phyloP scores from a whole-genome alignment of 2,888 invertebrate species.

The Digitonthophagus gazella region DNA sequence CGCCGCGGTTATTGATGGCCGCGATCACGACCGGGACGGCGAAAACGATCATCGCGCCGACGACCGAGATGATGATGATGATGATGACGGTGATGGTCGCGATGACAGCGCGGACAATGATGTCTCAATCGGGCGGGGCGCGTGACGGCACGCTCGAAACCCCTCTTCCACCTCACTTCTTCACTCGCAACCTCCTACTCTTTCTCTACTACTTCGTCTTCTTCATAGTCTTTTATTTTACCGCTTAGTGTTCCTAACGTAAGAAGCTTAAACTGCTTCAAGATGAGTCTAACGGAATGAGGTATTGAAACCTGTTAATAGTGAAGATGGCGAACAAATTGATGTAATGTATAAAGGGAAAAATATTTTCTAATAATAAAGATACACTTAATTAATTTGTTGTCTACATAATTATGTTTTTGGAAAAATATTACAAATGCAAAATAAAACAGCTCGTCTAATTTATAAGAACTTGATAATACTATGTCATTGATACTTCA shows the following conservation, averaged over 20 bases:
- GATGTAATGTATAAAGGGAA: too few species aligned
- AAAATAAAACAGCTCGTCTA: too few species aligned
- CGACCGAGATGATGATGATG: slow-evolving; percentile 20
- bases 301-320: too few species aligned
- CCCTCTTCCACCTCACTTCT: background rate
- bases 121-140: slow-evolving; percentile 24
- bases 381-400: too few species aligned
- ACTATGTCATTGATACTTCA: too few species aligned
- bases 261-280: background rate
- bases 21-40: slow-evolving; percentile 18
- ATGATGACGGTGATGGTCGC: slow-evolving; percentile 10
- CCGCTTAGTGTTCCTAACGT: background rate
- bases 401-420: too few species aligned
- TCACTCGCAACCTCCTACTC: background rate
- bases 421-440: too few species aligned
- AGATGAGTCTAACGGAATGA: too few species aligned
- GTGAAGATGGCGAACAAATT: too few species aligned
- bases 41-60: slow-evolving; percentile 19
- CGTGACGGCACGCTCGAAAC: slow-evolving; percentile 3
- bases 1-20: slow-evolving; percentile 20
- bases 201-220: background rate
- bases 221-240: background rate
- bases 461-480: too few species aligned
- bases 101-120: slow-evolving; percentile 12
- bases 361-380: too few species aligned